Evolutionary conservation across 2,888 invertebrate species (phyloP), one percentile per base, ranked within the genome.

Genomic region (Caenorhabditis macrosperma): DNA sequence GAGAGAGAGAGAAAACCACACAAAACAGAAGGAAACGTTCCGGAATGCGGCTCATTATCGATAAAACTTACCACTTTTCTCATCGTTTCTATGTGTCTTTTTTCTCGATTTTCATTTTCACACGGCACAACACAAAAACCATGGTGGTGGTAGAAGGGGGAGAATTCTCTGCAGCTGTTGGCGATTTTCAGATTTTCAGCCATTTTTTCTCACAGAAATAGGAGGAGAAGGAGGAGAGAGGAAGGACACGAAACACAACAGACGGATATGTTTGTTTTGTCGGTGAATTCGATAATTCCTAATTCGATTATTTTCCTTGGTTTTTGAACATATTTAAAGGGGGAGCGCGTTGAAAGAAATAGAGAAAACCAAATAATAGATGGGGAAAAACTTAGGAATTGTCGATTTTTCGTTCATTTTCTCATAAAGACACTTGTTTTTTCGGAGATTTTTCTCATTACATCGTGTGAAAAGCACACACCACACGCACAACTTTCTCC

Each of bases 221-320:
- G 20, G 55, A 44, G 55, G 55, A 26, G 52, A 22, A 30, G 33
- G 61, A 63, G 46, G 63, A 67, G 68, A 68, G 68, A 55, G 57
- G 68, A 57, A 68, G 59, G 68, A 67, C 46, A 67, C 67, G 33
- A 67, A 38, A 38, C 67, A 67, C 67, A 66, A 66, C 54, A 55
- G 22, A 46, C 24, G 57, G 44, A 46, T 17, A 2, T 1, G 10
- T 46, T 46, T 46, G 2, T 10, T 46, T 46, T 38, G 15, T 38
- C 38, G 15, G 5, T 38, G 3, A 5, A 9, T 38, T n/a, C n/a
- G 30, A 4, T 41, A 38, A 9, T 12, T 2, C n/a, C 20, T 46
- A 20, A 46, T 46, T 20, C n/a, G 20, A 46, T 20, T 20, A 20
- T 46, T 22, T 46, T 10, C 9, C 9, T 38, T 9, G n/a, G n/a